Evolutionary conservation across 2,888 invertebrate genomes (phyloP), one percentile per base, ranked within the genome.

Genomic region (Ctena decussata): DNA sequence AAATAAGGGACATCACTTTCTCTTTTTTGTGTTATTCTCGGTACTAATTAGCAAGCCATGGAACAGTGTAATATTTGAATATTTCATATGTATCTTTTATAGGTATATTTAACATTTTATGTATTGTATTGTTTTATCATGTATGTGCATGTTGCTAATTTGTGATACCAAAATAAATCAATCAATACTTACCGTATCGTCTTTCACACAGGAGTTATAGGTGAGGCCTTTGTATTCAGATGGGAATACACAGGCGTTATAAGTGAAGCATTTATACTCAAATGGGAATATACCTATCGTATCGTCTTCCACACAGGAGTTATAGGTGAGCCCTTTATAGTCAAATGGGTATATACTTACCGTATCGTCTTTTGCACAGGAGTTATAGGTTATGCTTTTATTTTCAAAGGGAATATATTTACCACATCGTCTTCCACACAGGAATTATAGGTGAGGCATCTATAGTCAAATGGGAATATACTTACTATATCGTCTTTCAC

Each of bases 351-450:
- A 92, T 32, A 90, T 75, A 73, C 92, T n/a, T n/a, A n/a, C n/a
- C n/a, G n/a, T n/a, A n/a, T n/a, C n/a, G n/a, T n/a, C n/a, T n/a
- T n/a, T n/a, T n/a, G n/a, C n/a, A n/a, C n/a, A n/a, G n/a, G n/a
- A n/a, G n/a, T n/a, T n/a, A n/a, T n/a, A n/a, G n/a, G n/a, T n/a
- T n/a, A n/a, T n/a, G n/a, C n/a, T n/a, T n/a, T n/a, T n/a, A n/a
- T n/a, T n/a, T n/a, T n/a, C n/a, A n/a, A n/a, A n/a, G n/a, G n/a
- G n/a, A n/a, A n/a, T n/a, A n/a, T n/a, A n/a, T n/a, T 87, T 74
- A 92, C 92, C 80, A 57, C 69, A 82, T 93, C 92, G 37, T 90
- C 89, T 8, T 91, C 80, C 0, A 93, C 87, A 89, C 93, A 93
- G n/a, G 86, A 78, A 41, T 90, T 89, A 78, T 84, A 92, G 0